Base-by-base conservation (phyloP, 2,797 vertebrate species). In the Phaenicophaeus curvirostris region DNA sequence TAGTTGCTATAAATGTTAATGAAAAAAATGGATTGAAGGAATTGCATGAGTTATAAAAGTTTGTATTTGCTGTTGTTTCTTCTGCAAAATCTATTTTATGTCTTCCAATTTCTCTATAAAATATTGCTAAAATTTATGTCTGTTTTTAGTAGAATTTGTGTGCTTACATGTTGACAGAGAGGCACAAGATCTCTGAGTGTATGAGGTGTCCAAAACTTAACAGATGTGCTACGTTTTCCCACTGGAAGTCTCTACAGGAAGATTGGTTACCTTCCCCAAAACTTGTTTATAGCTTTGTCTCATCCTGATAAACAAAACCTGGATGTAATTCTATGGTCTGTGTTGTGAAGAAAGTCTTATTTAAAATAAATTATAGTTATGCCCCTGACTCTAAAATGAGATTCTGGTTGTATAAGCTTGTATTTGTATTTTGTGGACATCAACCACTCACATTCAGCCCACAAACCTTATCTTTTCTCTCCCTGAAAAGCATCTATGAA, bases 1-100 rank as follows among this genome's bases (percentile, higher is more conserved):
- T n/a, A n/a, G 53, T 42, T 85, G 9, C 15, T 79, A 73, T n/a
- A 83, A 93, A 95, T 48, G n/a, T 74, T 90, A 91, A 77, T 44
- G 55, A 73, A 79, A 87, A 87, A 89, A 87, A 35, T n/a, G 16
- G 30, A 78, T 55, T n/a, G 61, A 80, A 80, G 73, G 46, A 85
- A 77, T 16, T 19, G 23, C n/a, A 27, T 53, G 33, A 67, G 44
- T 65, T 48, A 63, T 77, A 71, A 62, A 63, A 66, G 14, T 58
- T 58, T 17, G 12, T 11, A 25, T 27, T 50, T 72, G 27, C 41
- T 33, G 16, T 37, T 28, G 19, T 35, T 82, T 61, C 23, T 27
- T 63, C 67, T n/a, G 39, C 44, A 73, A 86, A 82, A 41, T 39
- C 23, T 54, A 31, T 78, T 57, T 67, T 30, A 73, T 19, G 18